phyloP scores from a whole-genome alignment of 2,113 vertebrate species.

The Trachemys scripta region DNA sequence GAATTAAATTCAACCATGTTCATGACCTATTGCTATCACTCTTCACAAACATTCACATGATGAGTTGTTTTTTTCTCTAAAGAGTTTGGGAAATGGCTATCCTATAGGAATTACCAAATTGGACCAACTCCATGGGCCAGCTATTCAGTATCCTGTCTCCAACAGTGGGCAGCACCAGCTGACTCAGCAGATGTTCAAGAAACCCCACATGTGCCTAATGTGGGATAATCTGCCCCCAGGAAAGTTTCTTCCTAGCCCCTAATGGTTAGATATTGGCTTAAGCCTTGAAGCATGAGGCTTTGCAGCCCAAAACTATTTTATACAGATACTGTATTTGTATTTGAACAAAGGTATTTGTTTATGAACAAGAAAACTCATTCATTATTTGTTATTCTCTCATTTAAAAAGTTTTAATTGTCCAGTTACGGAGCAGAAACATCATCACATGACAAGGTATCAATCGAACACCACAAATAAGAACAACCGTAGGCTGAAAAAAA shows the following conservation, averaged over 20 bases:
- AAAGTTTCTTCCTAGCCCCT: not conserved
- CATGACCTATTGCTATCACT: no score
- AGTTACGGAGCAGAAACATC: no score
- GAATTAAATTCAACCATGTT: not conserved
- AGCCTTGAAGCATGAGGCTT: not conserved
- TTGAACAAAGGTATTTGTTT: not conserved
- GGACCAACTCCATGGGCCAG: not conserved
- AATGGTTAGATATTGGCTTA: not conserved
- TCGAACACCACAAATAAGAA: not conserved
- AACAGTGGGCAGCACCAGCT: no score
- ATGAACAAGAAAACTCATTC: not conserved
- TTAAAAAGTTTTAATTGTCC: not conserved
- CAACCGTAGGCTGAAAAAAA: accelerated
- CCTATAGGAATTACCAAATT: no score
- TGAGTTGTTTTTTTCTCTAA: not conserved
- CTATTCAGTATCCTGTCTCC: not conserved
- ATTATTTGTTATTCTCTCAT: not conserved
- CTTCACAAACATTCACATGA: not conserved
- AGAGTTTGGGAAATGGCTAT: not conserved
- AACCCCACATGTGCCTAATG: no score
- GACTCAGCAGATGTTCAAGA: no score
- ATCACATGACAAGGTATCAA: no score
- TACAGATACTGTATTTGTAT: not conserved
- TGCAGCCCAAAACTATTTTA: not conserved
- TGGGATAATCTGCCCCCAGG: no score